Base-by-base conservation (phyloP, 2,888 invertebrate genomes). In the Anagyrus pseudococci region DNA sequence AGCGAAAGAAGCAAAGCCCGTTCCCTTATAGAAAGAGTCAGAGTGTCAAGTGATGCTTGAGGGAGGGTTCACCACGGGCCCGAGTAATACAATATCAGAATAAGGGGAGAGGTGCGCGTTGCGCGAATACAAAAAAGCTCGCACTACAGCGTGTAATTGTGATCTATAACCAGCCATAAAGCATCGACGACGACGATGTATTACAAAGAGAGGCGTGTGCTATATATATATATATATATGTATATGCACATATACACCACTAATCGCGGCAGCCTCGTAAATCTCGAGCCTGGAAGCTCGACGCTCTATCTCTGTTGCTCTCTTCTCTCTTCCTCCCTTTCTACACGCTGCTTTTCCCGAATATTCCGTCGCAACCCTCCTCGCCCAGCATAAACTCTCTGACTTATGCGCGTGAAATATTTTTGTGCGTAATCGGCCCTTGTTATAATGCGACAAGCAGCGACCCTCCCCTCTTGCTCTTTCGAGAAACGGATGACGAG, bases 91-190 rank as follows among this genome's bases (percentile, higher is more conserved):
- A 53, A 59, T 56, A 50, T 63, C 49, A 25, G n/a, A 26, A 37
- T 13, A 4, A 13, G 10, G 19, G 7, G 7, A 4, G 26, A 48
- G 4, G 17, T n/a, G 15, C 22, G 48, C 40, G 56, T 41, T 17
- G 43, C 4, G 17, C 57, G 52, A 53, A 52, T 41, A 49, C 29
- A 61, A 61, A 65, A 65, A 61, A 23, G 54, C 37, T 74, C 72
- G 72, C 73, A 73, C 76, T 73, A 78, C 78, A 77, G 78, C 75
- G 71, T 74, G 75, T 78, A 78, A 78, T 78, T 78, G 77, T 78
- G 78, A 78, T 78, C 78, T 78, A 78, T 76, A 73, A 75, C 76
- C 68, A 8, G 73, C 71, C 73, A 76, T 78, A 78, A 75, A 75
- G 74, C 73, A 78, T 57, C 71, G 69, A 67, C 71, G 72, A 73